Percentiles rank a stretch among this genome's conserved stretches.
Conservation (phyloP, 2,797 vertebrate species). For the Gila robusta region DNA sequence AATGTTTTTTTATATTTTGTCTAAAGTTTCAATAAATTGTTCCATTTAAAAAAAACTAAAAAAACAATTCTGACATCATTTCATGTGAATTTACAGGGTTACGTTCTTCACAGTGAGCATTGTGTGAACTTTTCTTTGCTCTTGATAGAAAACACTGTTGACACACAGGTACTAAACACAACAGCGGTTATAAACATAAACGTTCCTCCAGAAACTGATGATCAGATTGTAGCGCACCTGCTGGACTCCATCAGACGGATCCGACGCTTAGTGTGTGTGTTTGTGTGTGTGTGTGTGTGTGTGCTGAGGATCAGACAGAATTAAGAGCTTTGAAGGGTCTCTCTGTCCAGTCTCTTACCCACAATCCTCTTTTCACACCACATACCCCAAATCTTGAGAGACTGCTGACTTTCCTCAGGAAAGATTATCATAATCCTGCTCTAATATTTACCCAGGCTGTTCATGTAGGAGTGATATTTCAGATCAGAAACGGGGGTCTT, state of each 20-base stretch:
- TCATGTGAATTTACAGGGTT: neutral
- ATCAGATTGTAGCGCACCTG: neutral
- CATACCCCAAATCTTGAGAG: conserved; percentile 30
- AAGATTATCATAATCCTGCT: conserved; percentile 76
- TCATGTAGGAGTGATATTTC: conserved; percentile 71
- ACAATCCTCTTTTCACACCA: conserved; percentile 44
- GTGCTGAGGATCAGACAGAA: conserved; percentile 70
- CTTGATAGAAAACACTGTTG: neutral
- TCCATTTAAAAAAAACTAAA: neutral
- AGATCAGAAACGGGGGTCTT: neutral
- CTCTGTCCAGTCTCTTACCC: conserved; percentile 35
- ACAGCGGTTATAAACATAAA: neutral
- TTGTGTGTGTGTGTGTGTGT: too few species aligned
- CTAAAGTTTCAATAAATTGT: neutral
- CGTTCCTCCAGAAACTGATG: neutral
- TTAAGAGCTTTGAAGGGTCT: conserved; percentile 72
- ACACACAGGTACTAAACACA: neutral
- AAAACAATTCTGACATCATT: rapidly evolving
- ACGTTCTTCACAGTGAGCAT: neutral
- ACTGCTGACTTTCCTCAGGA: conserved; percentile 30
- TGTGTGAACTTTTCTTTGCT: neutral
- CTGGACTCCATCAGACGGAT: conserved; percentile 29
- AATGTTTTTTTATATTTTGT: neutral
- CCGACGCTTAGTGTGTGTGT: neutral
- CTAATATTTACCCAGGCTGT: conserved; percentile 83